Base-by-base conservation (phyloP, 64 coral and sea anemone genomes). In the Pocillopora verrucosa region DNA sequence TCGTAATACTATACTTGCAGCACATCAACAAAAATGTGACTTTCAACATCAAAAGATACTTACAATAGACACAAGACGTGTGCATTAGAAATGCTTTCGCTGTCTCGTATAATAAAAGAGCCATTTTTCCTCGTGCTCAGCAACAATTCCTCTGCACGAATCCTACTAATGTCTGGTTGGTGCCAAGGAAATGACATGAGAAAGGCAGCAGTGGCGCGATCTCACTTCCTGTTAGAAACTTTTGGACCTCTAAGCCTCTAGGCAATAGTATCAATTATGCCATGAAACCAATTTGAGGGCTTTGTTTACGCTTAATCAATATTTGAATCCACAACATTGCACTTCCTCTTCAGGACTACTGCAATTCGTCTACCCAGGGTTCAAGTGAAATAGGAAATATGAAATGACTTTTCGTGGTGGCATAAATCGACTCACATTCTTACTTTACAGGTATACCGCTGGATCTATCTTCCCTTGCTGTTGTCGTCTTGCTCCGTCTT, bases 51-150 rank as follows among this genome's bases (percentile, higher is more conserved):
- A 6, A 34, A 69, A 24, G 65, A 60, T 86, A 91, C 94, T 96
- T 60, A 96, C 94, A 96, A 22, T 11, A 96, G 63, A 19, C 88
- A 92, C 2, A 96, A 74, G 13, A 93, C 91, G 51, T 41, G 87
- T 15, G 83, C 94, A 77, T 96, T 93, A 0, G 75, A 13, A 9
- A 96, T 30, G 37, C 88, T 93, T 83, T 96, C 94, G 61, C 94
- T 96, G 30, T 84, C 84, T n/a, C 94, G 83, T 16, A 96, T 88
- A 12, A 96, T 72, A 72, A 91, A 96, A 41, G 91, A 78, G 13
- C 94, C 94, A 77, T 96, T 84, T 90, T 73, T 84, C 19, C 77
- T 72, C 3, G 73, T 56, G 64, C 41, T 12, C 37, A 96, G 26
- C 10, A 96, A 78, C 34, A 93, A 38, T 24, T 93, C 81, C 84